phyloP scores from a whole-genome alignment of 2,113 vertebrate species.

The Myrmecobius fasciatus region DNA sequence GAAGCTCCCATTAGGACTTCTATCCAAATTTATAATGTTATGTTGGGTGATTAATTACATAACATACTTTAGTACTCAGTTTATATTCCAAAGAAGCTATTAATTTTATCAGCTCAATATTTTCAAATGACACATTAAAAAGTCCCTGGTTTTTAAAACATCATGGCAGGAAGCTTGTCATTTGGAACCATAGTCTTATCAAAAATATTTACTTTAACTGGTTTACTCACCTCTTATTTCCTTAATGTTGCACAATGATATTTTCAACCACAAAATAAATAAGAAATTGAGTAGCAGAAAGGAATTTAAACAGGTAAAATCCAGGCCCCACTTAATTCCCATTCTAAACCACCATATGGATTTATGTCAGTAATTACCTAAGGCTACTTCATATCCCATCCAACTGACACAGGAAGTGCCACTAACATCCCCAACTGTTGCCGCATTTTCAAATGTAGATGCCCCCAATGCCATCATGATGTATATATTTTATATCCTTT shows the following conservation, averaged over 20 bases:
- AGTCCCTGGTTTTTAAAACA: not conserved
- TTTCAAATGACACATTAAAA: not conserved
- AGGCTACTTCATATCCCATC: not conserved
- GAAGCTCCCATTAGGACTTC: too few species aligned
- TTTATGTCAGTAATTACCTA: not conserved
- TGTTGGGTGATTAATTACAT: not conserved
- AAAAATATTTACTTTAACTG: constrained; percentile 15
- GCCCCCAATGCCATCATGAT: not conserved
- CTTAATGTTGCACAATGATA: not conserved
- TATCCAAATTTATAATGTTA: constrained; percentile 1
- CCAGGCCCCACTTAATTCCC: not conserved
- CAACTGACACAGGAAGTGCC: not conserved
- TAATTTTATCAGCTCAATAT: not conserved
- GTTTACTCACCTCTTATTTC: not conserved
- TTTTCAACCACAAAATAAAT: constrained; percentile 10
- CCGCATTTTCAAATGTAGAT: not conserved
- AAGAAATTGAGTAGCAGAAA: constrained; percentile 3
- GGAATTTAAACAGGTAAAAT: constrained; percentile 5
- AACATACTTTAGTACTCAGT: not conserved
- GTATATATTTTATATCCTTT: not conserved
- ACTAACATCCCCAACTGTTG: not conserved
- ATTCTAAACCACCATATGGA: not conserved
- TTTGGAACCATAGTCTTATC: not conserved
- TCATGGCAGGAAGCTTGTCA: not conserved
- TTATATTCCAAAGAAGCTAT: not conserved